phyloP scores from a whole-genome alignment of 2,888 invertebrate species.

The Rhingia campestris region DNA sequence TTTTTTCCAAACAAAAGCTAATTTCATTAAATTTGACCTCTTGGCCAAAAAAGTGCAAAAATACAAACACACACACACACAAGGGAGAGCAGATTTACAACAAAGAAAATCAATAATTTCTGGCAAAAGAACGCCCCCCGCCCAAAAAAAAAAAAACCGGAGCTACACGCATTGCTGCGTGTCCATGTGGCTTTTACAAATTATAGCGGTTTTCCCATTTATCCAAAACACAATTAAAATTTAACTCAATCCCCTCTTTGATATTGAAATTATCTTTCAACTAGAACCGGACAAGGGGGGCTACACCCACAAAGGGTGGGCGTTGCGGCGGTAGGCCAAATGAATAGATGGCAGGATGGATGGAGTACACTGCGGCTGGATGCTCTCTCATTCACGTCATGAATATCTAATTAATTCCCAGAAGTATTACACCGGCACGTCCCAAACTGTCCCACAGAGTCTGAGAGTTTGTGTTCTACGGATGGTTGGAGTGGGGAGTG shows the following conservation, averaged over 20 bases:
- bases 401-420: constrained; percentile 74
- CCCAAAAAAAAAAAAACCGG: constrained; percentile 35
- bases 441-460: constrained; percentile 56
- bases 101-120: constrained; percentile 63
- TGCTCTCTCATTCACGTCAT: constrained; percentile 66
- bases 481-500: background rate
- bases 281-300: constrained; percentile 6
- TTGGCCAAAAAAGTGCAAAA: constrained; percentile 15
- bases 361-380: constrained; percentile 44
- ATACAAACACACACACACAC: background rate
- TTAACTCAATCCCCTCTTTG: constrained; percentile 67
- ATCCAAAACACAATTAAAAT: constrained; percentile 71
- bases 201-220: constrained; percentile 69
- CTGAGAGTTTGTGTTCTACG: constrained; percentile 2
- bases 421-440: constrained; percentile 70
- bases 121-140: constrained; percentile 16
- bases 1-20: constrained; percentile 47
- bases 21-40: constrained; percentile 43
- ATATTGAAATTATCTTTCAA: constrained; percentile 68
- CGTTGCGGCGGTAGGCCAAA: constrained; percentile 19
- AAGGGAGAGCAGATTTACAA: constrained; percentile 10
- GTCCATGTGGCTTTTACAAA: constrained; percentile 69
- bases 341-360: constrained; percentile 33
- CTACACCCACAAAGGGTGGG: constrained; percentile 13
- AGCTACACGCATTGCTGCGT: constrained; percentile 67